A percentile compares a stretch with the other conserved stretches of the same genome.
These are phyloP conservation scores for Pseudococcus longispinus DNA, from an alignment of 2,888 invertebrate genomes.

Conservation along the genomic window DNA sequence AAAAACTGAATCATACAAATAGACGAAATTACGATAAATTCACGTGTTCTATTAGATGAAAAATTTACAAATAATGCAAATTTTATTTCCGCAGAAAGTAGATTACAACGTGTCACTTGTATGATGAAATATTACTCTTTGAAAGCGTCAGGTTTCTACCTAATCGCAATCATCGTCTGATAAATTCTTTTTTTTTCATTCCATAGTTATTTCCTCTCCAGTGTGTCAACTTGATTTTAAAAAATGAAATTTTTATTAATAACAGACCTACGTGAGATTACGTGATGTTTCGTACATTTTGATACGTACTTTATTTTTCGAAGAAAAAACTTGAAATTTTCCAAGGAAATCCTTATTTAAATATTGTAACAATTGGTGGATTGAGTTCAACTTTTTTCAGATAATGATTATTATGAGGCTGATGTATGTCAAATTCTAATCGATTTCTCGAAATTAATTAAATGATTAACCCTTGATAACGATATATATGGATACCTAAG, in stretches of 20 bases:
- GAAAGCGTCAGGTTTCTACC: not conserved
- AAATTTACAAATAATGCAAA: not conserved
- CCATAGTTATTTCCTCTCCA: not conserved
- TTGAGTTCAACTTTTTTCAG: too few relatives aligned
- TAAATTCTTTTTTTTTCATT: not conserved
- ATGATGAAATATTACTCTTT: not conserved
- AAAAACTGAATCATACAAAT: too few relatives aligned
- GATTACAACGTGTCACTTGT: not conserved
- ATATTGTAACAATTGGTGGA: too few relatives aligned
- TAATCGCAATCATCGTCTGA: not conserved
- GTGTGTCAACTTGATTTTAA: not conserved
- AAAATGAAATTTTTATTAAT: too few relatives aligned
- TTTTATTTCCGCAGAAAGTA: not conserved
- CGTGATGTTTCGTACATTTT: too few relatives aligned
- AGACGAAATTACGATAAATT: not conserved
- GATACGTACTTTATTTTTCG: too few relatives aligned
- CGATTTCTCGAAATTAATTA: not conserved
- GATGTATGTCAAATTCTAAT: too few relatives aligned
- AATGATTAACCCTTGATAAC: not conserved
- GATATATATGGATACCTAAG: not conserved
- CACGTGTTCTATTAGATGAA: not conserved
- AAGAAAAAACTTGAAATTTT: too few relatives aligned
- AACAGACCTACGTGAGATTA: too few relatives aligned
- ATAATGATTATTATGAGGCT: too few relatives aligned
- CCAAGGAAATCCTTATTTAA: too few relatives aligned